Base-by-base conservation (phyloP, 1,140 invertebrate genomes). In the Latrodectus geometricus region DNA sequence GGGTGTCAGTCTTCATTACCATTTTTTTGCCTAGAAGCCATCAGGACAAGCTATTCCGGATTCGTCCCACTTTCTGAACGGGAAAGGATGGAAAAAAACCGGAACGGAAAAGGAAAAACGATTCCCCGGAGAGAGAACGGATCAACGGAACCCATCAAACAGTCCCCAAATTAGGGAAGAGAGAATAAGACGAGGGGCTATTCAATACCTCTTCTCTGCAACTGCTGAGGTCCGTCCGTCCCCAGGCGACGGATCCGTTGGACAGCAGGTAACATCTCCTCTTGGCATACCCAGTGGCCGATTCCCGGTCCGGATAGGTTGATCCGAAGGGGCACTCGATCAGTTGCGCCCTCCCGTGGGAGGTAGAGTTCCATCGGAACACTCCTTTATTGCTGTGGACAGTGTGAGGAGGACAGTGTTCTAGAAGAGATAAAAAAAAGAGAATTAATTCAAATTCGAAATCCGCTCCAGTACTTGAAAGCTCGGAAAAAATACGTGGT, bases 291-390 rank as follows among this genome's bases (percentile, higher is more conserved):
- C 83, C 74, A 21, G 61, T 76, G 52, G 80, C 76, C 72, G 83
- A 78, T 56, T 87, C 82, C 56, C 56, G 48, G 48, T 68, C 88
- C 4, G 75, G 54, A 21, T 23, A 87, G n/a, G 70, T 69, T 49
- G 80, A 66, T 20, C 90, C 89, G 84, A 88, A 89, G 9, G 90
- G 90, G 88, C 90, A 90, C 56, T 88, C 52, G 17, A 89, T 75
- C 76, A 86, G n/a, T 52, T 89, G 87, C 17, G 88, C 88, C 35
- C 85, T 73, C 15, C 90, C 90, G 74, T 90, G 88, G 17, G 81
- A 79, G 4, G 90, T 88, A 50, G 89, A 81, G 21, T 89, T 88
- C 90, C 90, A 91, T 2, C 56, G 54, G 86, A 90, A 90, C 65
- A 88, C 84, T 54, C 90, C 90, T 88, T 89, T 89, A 35, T 80